Percentiles rank a stretch among this genome's conserved stretches.
These are phyloP conservation scores for Acanthosepion lycidas DNA, from an alignment of 2,888 invertebrate genomes.

Conservation along the genomic window DNA sequence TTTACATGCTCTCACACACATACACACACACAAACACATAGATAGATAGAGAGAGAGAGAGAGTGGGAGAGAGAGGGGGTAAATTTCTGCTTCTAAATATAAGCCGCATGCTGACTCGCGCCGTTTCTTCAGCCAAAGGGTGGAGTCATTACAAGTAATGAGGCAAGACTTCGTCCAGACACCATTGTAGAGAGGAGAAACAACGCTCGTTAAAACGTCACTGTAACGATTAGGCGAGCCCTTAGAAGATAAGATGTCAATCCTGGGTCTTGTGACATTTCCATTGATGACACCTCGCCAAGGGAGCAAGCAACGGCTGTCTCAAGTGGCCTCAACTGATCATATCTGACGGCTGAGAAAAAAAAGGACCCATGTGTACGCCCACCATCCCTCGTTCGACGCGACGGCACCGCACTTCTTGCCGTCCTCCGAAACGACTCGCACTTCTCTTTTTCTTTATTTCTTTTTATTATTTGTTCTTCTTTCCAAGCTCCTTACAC, in stretches of 20 bases:
- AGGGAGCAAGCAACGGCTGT: conserved; percentile 16
- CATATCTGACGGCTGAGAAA: background rate
- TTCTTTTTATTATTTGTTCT: background rate
- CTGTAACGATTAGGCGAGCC: background rate
- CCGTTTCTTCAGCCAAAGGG: background rate
- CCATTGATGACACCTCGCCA: background rate
- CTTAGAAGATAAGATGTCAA: background rate
- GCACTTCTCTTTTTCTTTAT: no score
- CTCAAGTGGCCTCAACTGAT: conserved; percentile 2
- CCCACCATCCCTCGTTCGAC: background rate
- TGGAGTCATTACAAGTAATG: conserved; percentile 33
- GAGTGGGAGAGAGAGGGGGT: background rate
- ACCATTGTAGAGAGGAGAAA: background rate
- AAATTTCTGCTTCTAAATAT: background rate
- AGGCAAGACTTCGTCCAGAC: background rate
- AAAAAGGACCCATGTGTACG: background rate
- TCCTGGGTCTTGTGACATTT: conserved; percentile 20
- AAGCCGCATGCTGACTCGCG: background rate
- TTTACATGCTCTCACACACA: background rate
- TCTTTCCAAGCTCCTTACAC: background rate
- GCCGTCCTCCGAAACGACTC: background rate
- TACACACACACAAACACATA: background rate
- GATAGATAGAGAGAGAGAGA: background rate
- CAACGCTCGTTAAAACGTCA: background rate
- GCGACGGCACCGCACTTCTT: background rate